Evolutionary conservation across 2,113 vertebrate genomes (phyloP).

Genomic region (Brachionichthys hirsutus): DNA sequence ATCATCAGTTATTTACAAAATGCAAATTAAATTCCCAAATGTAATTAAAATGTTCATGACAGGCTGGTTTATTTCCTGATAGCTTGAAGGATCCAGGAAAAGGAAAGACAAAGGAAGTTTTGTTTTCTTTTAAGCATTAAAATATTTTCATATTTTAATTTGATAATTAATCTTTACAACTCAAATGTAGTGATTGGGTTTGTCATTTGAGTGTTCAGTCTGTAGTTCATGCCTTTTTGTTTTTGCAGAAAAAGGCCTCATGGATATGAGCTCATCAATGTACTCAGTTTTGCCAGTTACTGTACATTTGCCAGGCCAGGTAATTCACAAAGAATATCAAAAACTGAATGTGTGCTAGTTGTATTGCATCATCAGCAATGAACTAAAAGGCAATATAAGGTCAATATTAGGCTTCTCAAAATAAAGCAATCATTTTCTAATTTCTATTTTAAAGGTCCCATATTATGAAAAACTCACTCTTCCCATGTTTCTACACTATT

Average conservation of each 20-base stretch:
- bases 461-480: no score
- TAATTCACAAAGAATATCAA: no score
- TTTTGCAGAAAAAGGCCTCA: slow-evolving; percentile 73
- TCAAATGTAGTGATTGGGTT: slow-evolving; percentile 58
- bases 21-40: slow-evolving; percentile 69
- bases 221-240: slow-evolving; percentile 74
- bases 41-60: slow-evolving; percentile 70
- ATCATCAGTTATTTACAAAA: slow-evolving; percentile 68
- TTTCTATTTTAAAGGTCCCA: no score
- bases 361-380: no score
- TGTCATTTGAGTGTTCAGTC: slow-evolving; percentile 72
- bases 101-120: slow-evolving; percentile 14
- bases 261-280: slow-evolving; percentile 76
- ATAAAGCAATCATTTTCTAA: no score
- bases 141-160: slow-evolving; percentile 12
- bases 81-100: slow-evolving; percentile 12
- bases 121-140: neutral
- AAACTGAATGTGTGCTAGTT: no score
- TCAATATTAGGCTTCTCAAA: no score
- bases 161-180: slow-evolving; percentile 42
- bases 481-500: no score
- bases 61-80: slow-evolving; percentile 67
- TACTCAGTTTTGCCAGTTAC: no score
- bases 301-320: no score
- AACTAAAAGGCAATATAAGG: no score